phyloP scores from a whole-genome alignment of 2,113 vertebrate species.

The Corydoras maculifer region DNA sequence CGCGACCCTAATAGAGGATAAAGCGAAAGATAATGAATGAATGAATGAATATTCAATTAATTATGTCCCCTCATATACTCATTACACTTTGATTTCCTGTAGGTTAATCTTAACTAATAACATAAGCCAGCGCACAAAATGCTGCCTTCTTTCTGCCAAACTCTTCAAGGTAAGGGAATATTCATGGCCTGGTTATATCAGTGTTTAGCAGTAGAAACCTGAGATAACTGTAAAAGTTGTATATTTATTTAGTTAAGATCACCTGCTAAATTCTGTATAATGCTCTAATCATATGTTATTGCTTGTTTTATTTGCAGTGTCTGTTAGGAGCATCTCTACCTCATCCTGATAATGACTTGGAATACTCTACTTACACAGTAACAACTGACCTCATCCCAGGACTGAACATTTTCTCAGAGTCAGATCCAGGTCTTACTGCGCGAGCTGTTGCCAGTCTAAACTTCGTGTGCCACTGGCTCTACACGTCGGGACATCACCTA shows the following conservation, averaged over 20 bases:
- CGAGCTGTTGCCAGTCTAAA: slow-evolving; percentile 71
- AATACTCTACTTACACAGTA: slow-evolving; percentile 73
- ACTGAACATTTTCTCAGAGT: slow-evolving; percentile 80
- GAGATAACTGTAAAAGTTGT: no score
- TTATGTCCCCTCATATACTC: background rate
- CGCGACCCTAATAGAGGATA: no score
- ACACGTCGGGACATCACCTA: slow-evolving; percentile 71
- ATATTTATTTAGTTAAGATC: no score
- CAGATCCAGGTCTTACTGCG: slow-evolving; percentile 64
- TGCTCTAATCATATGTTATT: no score
- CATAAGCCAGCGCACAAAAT: slow-evolving; percentile 67
- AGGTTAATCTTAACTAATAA: slow-evolving; percentile 74
- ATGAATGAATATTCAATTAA: no score
- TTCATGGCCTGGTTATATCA: no score
- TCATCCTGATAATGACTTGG: slow-evolving; percentile 71
- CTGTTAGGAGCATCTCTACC: slow-evolving; percentile 76
- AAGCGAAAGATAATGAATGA: no score
- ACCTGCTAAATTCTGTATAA: no score
- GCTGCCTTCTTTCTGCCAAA: slow-evolving; percentile 79
- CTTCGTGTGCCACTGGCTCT: slow-evolving; percentile 81
- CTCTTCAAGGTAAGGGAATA: slow-evolving; percentile 85
- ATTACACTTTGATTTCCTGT: background rate
- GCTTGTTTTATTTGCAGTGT: slow-evolving; percentile 57
- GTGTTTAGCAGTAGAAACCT: no score
- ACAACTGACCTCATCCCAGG: slow-evolving; percentile 74